Base-by-base conservation (phyloP, 1,140 invertebrate species). In the Ceratitis capitata region DNA sequence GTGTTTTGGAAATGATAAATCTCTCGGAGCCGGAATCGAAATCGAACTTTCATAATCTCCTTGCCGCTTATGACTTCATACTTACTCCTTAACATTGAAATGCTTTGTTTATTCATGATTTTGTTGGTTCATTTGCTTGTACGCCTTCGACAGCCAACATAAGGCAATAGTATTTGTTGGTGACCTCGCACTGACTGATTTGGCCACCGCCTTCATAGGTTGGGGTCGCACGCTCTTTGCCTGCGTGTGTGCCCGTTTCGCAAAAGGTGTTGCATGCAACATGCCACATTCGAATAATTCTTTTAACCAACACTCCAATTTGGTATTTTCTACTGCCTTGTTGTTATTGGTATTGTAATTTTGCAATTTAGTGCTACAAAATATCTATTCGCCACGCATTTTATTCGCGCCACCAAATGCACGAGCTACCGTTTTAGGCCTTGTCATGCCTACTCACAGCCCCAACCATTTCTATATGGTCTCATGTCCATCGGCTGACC, bases 311-410 rank as follows among this genome's bases (percentile, higher is more conserved):
- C 69, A 74, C 56, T 29, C n/a, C n/a, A n/a, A n/a, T n/a, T n/a
- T n/a, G n/a, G n/a, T n/a, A n/a, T n/a, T n/a, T n/a, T 61, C 56
- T 26, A 61, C 56, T 61, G 3, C 12, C 19, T 4, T n/a, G 5
- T 78, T 5, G 7, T 47, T 78, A 2, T 0, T 78, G 69, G 42
- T 78, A 23, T 78, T 42, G 69, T 0, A 35, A 9, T 78, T 78
- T 78, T 45, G 39, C 39, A 14, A 45, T 78, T 78, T 78, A 26
- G 69, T 39, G 7, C 9, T 19, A 16, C 69, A 10, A 78, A 78
- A 23, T 23, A 78, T 42, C 5, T 45, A 45, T 78, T 78, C 69
- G 69, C 69, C 69, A 78, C 69, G 69, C 69, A 78, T 78, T 78
- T 78, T 78, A 78, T 45, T 45, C 69, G 69, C 69, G 69, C 69